Base-by-base conservation (phyloP, 1,140 invertebrate species). In the Metaphire vulgaris region DNA sequence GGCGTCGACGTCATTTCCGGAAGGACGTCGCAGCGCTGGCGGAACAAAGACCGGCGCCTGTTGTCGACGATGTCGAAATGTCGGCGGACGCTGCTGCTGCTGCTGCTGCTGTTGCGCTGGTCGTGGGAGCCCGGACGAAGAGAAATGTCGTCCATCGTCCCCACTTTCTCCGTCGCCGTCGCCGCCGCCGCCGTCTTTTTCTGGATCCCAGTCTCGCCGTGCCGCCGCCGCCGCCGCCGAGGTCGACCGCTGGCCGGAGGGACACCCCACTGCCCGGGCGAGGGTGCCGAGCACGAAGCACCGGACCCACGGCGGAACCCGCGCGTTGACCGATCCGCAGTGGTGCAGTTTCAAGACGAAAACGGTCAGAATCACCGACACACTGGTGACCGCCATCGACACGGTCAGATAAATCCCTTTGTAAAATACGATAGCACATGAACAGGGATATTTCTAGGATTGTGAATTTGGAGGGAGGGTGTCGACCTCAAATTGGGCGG, bases 321-420 rank as follows among this genome's bases (percentile, higher is more conserved):
- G 72, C 32, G 78, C 76, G 75, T 82, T 82, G 71, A 81, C 79
- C 14, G 84, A 81, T 14, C 82, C 81, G n/a, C 82, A 74, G 76
- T 85, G 83, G 73, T 86, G 84, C 21, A 86, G 79, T 74, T 85
- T 85, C 2, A 86, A 79, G 1, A 86, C 84, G 72, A 84, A 82
- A 28, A 87, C 86, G 14, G 86, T 85, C 79, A 85, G 82, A 31
- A 87, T 85, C 29, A 87, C 84, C 2, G 85, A 87, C 21, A 86
- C 76, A 34, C 84, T 85, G 0, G 86, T 86, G 79, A 86, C 81
- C 1, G 83, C 82, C 86, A 87, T 87, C 0, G 85, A 83, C 1
- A 85, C 82, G 1, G 85, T 87, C 67, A 87, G 77, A 78, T 87
- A 87, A 65, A 86, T 83, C 74, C 85, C 85, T 87, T 79, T 12